These are phyloP conservation scores for Pseudoips prasinana DNA, from an alignment of 2,888 invertebrate genomes.

Conservation along the genomic window DNA sequence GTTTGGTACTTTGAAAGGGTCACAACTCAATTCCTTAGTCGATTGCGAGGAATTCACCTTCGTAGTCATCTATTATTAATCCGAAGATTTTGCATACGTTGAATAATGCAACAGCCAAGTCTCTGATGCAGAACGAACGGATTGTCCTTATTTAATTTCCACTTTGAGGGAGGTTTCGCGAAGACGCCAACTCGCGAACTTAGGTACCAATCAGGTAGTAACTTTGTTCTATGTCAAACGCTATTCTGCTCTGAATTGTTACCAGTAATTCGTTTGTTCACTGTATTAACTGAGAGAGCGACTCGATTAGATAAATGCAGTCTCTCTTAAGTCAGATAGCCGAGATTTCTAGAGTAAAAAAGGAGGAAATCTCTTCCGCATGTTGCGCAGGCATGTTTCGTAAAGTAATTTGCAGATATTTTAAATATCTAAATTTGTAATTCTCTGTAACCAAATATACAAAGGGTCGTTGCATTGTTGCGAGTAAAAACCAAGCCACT, in stretches of 20 bases:
- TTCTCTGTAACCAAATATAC: too few relatives aligned
- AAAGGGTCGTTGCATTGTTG: too few relatives aligned
- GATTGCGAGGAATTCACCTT: constrained; percentile 60
- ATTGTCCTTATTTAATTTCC: constrained; percentile 69
- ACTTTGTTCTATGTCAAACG: constrained; percentile 36
- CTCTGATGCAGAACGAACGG: constrained; percentile 59
- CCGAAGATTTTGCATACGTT: constrained; percentile 65
- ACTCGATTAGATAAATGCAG: too few relatives aligned
- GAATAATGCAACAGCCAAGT: constrained; percentile 64
- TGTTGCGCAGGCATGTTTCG: too few relatives aligned
- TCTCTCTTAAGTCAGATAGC: too few relatives aligned
- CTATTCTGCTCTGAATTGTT: constrained; percentile 25
- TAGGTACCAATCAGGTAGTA: constrained; percentile 45
- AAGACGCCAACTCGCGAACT: constrained; percentile 41
- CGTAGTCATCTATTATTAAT: constrained; percentile 70
- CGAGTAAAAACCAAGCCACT: too few relatives aligned
- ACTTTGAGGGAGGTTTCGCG: constrained; percentile 42
- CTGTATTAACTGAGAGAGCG: constrained; percentile 26
- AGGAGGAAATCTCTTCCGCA: too few relatives aligned
- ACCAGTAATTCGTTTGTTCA: constrained; percentile 23
- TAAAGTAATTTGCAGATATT: too few relatives aligned
- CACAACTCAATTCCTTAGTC: constrained; percentile 54
- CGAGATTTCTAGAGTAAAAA: too few relatives aligned
- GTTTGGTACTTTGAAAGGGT: constrained; percentile 57
- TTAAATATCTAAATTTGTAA: too few relatives aligned